Evolutionary conservation across 1,140 invertebrate genomes (phyloP).

Genomic region (fruit fly (Drosophila melanogaster)): Release_6_plus_ISO1_MT NT_033777.3:15230001-15230500

Average conservation of each 20-base stretch:
- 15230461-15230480: slow-evolving; percentile 34
- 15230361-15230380: slow-evolving; percentile 20
- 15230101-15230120: slow-evolving; percentile 89
- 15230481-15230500: slow-evolving; percentile 37
- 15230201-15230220: slow-evolving; percentile 92
- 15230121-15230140: slow-evolving; percentile 92
- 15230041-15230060: background rate
- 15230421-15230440: slow-evolving; percentile 2
- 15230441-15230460: slow-evolving; percentile 28
- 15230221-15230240: slow-evolving; percentile 98
- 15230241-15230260: slow-evolving; percentile 97
- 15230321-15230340: slow-evolving; percentile 85
- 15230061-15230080: slow-evolving; percentile 49
- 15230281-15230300: slow-evolving; percentile 96
- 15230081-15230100: slow-evolving; percentile 86
- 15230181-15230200: slow-evolving; percentile 95
- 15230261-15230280: slow-evolving; percentile 98
- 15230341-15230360: slow-evolving; percentile 57
- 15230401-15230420: slow-evolving; percentile 21
- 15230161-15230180: slow-evolving; percentile 99
- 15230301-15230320: slow-evolving; percentile 87
- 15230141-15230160: slow-evolving; percentile 96
- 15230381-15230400: slow-evolving; percentile 22
- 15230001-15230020: slow-evolving; percentile 91
- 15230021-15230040: slow-evolving; percentile 87